Percentiles rank a stretch among this genome's conserved stretches.
These are phyloP conservation scores for Uloborus diversus DNA, from an alignment of 1,140 invertebrate species.

Conservation along the genomic window DNA sequence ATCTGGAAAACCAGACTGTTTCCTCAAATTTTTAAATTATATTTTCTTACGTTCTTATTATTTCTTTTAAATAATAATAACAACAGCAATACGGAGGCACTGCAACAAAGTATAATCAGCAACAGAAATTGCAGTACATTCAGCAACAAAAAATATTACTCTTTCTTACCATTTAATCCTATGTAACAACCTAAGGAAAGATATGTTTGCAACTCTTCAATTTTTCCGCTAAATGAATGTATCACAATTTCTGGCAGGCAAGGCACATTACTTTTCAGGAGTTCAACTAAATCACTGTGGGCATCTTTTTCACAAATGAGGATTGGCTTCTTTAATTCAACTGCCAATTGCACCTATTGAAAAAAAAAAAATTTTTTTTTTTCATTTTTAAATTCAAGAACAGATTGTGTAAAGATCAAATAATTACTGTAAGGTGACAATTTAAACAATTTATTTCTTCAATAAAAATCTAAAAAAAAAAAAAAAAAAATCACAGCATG, in stretches of 20 bases:
- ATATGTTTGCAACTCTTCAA: slow-evolving; percentile 83
- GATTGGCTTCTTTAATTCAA: slow-evolving; percentile 85
- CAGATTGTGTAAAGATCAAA: neutral
- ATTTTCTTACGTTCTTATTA: too few relatives aligned
- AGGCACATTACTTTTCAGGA: slow-evolving; percentile 60
- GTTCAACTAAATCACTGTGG: slow-evolving; percentile 77
- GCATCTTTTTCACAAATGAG: slow-evolving; percentile 92
- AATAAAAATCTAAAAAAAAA: too few relatives aligned
- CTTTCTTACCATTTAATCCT: slow-evolving; percentile 76
- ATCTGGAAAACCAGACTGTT: too few relatives aligned
- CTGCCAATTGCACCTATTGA: slow-evolving; percentile 82
- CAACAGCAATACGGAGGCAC: too few relatives aligned
- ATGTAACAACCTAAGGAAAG: slow-evolving; percentile 88
- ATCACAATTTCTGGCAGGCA: slow-evolving; percentile 75
- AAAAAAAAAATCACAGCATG: too few relatives aligned
- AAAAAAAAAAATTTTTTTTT: slow-evolving; percentile 3
- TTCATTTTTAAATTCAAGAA: neutral
- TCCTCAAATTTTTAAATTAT: too few relatives aligned
- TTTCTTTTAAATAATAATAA: too few relatives aligned
- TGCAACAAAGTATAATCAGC: too few relatives aligned
- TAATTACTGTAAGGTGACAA: too few relatives aligned
- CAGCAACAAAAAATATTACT: too few relatives aligned
- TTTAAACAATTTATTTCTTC: too few relatives aligned
- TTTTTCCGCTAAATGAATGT: slow-evolving; percentile 92
- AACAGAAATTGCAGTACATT: too few relatives aligned